Percentiles rank a stretch among this genome's conserved stretches.
Evolutionary conservation across 1,140 invertebrate genomes (phyloP).

Genomic region (Phocides pigmalion): DNA sequence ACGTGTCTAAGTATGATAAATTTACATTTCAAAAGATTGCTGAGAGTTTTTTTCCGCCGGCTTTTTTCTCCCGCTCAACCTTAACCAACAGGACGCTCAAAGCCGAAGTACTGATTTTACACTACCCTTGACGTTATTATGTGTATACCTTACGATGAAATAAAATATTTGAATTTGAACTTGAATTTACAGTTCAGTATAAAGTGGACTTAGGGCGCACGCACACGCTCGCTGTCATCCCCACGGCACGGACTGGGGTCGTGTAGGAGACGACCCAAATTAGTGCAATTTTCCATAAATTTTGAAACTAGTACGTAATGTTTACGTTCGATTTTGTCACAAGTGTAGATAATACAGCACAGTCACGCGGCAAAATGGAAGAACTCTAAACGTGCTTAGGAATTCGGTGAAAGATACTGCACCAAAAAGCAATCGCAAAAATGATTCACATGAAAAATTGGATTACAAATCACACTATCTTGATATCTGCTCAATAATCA

Average conservation of each 20-base stretch:
- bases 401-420: background rate
- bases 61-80: too few species aligned
- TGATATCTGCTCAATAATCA: too few species aligned
- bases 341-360: background rate
- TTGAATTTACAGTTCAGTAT: background rate
- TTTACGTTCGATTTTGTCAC: background rate
- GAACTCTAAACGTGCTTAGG: background rate
- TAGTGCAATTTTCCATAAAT: background rate
- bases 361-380: background rate
- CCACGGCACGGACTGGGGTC: background rate
- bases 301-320: background rate
- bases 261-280: background rate
- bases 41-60: too few species aligned
- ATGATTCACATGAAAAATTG: background rate
- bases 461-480: too few species aligned
- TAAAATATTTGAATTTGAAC: background rate
- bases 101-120: too few species aligned
- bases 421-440: background rate
- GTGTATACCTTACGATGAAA: background rate
- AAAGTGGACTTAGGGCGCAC: slow-evolving; percentile 16
- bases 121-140: too few species aligned
- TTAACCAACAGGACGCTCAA: too few species aligned
- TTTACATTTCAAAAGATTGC: too few species aligned
- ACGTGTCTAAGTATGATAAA: too few species aligned
- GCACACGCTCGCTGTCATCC: slow-evolving; percentile 16